Percentiles rank a stretch among this genome's conserved stretches.
These are phyloP conservation scores for Tethea ocularis DNA, from an alignment of 2,888 invertebrate genomes.

Conservation along the genomic window DNA sequence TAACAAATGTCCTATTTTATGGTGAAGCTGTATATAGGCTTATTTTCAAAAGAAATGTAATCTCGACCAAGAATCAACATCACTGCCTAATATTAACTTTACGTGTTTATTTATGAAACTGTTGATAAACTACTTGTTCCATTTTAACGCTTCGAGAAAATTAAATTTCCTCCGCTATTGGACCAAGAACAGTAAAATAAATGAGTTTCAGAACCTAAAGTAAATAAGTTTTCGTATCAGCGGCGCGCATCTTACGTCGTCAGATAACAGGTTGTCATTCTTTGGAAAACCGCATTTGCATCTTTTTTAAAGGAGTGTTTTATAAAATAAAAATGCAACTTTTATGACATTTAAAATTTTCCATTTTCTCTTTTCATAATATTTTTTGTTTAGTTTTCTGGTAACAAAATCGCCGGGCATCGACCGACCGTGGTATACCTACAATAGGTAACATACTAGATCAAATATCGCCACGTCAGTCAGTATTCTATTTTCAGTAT, in stretches of 20 bases:
- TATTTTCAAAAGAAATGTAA: slow-evolving; percentile 52
- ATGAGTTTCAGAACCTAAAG: too few species aligned
- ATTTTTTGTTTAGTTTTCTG: too few species aligned
- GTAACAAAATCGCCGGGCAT: too few species aligned
- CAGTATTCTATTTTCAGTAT: too few species aligned
- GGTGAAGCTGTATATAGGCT: slow-evolving; percentile 36
- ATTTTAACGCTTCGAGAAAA: slow-evolving; percentile 34
- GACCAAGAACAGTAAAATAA: slow-evolving; percentile 36
- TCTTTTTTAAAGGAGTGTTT: slow-evolving; percentile 4
- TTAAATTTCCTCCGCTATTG: slow-evolving; percentile 37
- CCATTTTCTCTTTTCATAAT: neutral
- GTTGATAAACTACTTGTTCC: slow-evolving; percentile 32
- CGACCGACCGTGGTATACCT: too few species aligned
- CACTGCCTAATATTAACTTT: slow-evolving; percentile 19
- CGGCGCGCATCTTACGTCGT: slow-evolving; percentile 39
- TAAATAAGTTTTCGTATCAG: slow-evolving; percentile 47
- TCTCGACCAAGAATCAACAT: slow-evolving; percentile 30
- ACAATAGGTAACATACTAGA: too few species aligned
- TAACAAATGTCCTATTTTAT: slow-evolving; percentile 63
- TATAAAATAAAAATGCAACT: neutral
- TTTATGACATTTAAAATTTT: neutral
- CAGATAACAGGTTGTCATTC: slow-evolving; percentile 53
- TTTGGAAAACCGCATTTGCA: slow-evolving; percentile 41
- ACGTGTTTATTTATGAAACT: slow-evolving; percentile 25
- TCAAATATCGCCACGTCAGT: too few species aligned